Conservation (phyloP, 2,888 invertebrate species). For the Ochlodes sylvanus region DNA sequence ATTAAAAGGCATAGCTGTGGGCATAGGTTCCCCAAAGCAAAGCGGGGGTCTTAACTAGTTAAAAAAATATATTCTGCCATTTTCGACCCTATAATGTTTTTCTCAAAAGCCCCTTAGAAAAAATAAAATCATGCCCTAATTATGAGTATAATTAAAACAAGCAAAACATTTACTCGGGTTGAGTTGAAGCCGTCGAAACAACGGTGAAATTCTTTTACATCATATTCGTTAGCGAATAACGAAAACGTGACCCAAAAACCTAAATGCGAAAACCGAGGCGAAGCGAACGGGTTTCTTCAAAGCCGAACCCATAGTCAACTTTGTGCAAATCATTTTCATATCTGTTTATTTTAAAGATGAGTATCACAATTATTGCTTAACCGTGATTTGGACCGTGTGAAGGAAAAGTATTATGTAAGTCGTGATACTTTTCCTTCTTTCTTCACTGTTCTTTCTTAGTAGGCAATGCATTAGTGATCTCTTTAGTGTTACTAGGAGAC, state of each 20-base stretch:
- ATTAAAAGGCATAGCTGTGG: too few species aligned
- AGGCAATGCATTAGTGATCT: too few species aligned
- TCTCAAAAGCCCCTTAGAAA: not conserved
- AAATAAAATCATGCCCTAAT: not conserved
- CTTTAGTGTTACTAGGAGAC: too few species aligned
- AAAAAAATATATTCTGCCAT: not conserved
- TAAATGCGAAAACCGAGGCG: conserved; percentile 19
- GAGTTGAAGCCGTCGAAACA: conserved; percentile 14
- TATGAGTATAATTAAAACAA: conserved; percentile 18
- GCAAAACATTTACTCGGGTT: conserved; percentile 5
- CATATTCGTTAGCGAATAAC: conserved; percentile 36
- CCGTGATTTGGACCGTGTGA: too few species aligned
- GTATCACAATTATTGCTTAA: too few species aligned
- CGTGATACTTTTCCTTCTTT: too few species aligned
- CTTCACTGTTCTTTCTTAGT: too few species aligned
- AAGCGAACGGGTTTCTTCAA: not conserved
- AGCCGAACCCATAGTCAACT: not conserved
- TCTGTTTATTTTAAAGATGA: too few species aligned
- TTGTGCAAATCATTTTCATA: not conserved
- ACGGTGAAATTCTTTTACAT: conserved; percentile 30
- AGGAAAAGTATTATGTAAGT: too few species aligned
- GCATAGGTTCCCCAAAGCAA: too few species aligned
- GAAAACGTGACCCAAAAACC: conserved; percentile 33
- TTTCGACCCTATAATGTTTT: not conserved
- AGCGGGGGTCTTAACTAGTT: too few species aligned